Conservation (phyloP, 2,113 vertebrate species). For the Phalacrocorax aristotelis region DNA sequence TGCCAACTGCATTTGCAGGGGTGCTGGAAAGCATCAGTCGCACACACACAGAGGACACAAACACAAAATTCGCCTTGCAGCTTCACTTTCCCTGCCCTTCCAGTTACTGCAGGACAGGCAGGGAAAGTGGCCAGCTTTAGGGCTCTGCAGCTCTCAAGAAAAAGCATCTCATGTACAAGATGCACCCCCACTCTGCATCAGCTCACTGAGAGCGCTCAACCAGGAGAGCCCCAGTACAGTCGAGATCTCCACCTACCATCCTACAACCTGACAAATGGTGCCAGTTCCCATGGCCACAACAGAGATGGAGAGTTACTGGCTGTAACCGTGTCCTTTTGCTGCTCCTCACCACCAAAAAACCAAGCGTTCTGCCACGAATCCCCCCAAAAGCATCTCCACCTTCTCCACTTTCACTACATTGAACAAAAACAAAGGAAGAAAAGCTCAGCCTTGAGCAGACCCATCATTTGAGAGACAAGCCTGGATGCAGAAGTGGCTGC, state of each 20-base stretch:
- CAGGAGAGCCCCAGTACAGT: rapidly evolving
- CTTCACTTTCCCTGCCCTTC: not conserved
- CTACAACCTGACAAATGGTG: not conserved
- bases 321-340: not conserved
- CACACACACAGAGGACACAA: not conserved
- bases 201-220: not conserved
- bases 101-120: not conserved
- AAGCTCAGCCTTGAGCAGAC: not conserved
- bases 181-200: not conserved
- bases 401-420: not conserved
- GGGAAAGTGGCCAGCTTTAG: too few relatives aligned
- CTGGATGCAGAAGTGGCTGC: not conserved
- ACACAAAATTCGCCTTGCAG: not conserved
- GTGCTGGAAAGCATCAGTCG: not conserved
- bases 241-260: not conserved
- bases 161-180: not conserved
- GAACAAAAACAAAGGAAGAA: not conserved
- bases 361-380: not conserved
- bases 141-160: not conserved
- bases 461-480: not conserved
- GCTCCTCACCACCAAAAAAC: not conserved
- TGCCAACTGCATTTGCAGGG: not conserved
- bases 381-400: not conserved
- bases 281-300: not conserved
- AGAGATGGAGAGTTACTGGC: not conserved